These are phyloP conservation scores for Oasisia sp. DNA, from an alignment of 2,888 invertebrate genomes.

Conservation along the genomic window DNA sequence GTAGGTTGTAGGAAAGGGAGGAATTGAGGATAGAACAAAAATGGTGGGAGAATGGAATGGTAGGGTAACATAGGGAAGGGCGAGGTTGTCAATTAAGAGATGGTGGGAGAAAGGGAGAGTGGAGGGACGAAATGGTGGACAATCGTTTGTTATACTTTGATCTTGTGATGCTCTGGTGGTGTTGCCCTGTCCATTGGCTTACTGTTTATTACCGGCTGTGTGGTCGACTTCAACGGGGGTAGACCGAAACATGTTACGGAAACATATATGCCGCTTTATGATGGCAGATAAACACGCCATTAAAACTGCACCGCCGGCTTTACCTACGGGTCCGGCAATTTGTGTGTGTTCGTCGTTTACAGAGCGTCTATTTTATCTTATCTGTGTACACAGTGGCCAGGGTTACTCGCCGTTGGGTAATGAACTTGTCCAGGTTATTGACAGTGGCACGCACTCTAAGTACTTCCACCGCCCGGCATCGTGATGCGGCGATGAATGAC, in stretches of 20 bases:
- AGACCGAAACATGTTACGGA: not conserved
- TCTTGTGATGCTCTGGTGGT: not conserved
- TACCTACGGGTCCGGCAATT: not conserved
- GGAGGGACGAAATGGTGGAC: not conserved
- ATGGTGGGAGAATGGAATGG: not conserved
- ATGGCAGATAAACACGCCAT: not conserved
- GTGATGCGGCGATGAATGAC: not conserved
- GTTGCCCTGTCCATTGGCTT: not conserved
- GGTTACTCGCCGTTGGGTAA: not conserved
- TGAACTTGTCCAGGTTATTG: conserved; percentile 9
- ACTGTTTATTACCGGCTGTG: not conserved
- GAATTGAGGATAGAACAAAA: not conserved
- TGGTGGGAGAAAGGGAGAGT: not conserved
- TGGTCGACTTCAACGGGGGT: not conserved
- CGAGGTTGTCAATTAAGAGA: not conserved
- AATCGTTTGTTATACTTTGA: not conserved
- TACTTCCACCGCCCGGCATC: not conserved
- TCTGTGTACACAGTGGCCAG: not conserved
- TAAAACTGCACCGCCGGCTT: not conserved
- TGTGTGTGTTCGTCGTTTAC: not conserved
- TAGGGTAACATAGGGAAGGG: not conserved
- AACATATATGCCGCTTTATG: not conserved
- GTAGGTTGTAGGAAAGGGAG: not conserved
- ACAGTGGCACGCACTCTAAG: not conserved
- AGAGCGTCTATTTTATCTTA: not conserved